phyloP scores from a whole-genome alignment of 1,140 invertebrate genomes.

The Diorhabda sublineata region DNA sequence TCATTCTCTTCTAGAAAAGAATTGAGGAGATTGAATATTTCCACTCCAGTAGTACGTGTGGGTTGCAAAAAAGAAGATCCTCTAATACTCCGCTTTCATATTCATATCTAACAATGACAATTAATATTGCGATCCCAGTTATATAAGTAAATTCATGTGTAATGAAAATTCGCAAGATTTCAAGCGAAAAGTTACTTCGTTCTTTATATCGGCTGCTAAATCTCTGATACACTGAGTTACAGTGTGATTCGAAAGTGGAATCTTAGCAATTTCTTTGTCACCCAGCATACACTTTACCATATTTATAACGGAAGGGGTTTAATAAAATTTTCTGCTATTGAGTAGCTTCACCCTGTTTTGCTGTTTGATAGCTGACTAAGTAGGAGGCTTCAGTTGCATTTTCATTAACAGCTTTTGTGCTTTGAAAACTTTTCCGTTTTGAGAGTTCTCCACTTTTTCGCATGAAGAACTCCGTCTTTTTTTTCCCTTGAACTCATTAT shows the following conservation, averaged over 20 bases:
- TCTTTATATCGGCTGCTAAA: conserved; percentile 2
- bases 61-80: no score
- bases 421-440: conserved; percentile 14
- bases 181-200: conserved; percentile 10
- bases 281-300: conserved; percentile 16
- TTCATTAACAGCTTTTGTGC: conserved; percentile 20
- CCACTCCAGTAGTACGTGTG: conserved; percentile 26
- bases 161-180: conserved; percentile 11
- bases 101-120: conserved; percentile 21
- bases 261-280: conserved; percentile 19
- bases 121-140: conserved; percentile 20
- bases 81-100: not conserved
- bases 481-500: no score
- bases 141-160: conserved; percentile 26
- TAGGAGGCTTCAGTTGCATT: conserved; percentile 24
- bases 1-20: conserved; percentile 19
- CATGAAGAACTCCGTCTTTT: conserved; percentile 4
- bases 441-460: conserved; percentile 14
- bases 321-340: conserved; percentile 21
- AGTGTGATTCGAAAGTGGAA: not conserved
- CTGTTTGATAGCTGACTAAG: conserved; percentile 15
- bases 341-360: conserved; percentile 15
- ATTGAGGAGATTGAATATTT: conserved; percentile 34
- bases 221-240: no score
- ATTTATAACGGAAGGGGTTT: conserved; percentile 17